phyloP scores from a whole-genome alignment of 92 coral and sea anemone species.

The Epizoanthus stellaris region DNA sequence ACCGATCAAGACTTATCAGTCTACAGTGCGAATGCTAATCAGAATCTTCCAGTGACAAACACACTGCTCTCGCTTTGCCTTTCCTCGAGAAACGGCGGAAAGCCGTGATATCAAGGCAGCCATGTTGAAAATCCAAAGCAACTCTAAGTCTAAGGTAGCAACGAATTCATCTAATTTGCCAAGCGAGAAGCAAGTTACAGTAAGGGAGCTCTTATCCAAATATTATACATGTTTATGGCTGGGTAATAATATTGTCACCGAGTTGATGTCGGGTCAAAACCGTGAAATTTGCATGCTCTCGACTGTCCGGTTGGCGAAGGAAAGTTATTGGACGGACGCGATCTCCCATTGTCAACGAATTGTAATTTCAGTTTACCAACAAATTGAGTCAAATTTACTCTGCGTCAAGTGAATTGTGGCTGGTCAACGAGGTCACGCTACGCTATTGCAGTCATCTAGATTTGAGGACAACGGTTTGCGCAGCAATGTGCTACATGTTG shows the following conservation, averaged over 20 bases:
- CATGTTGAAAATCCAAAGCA: not conserved
- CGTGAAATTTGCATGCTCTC: not conserved
- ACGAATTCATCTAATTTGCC: not conserved
- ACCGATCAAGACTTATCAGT: not conserved
- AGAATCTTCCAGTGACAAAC: too few species aligned
- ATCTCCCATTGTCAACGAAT: not conserved
- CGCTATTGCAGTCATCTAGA: constrained; percentile 4
- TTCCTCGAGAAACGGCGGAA: not conserved
- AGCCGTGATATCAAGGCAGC: constrained; percentile 5
- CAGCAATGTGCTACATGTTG: not conserved
- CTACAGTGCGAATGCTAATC: not conserved
- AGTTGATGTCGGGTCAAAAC: constrained; percentile 20
- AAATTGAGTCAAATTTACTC: not conserved
- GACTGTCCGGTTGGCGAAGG: not conserved
- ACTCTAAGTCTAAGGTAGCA: not conserved
- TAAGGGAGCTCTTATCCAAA: not conserved
- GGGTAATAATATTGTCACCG: not conserved
- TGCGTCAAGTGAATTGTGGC: not conserved
- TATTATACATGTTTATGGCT: constrained; percentile 12
- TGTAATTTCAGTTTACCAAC: constrained; percentile 20
- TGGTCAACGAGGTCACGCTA: constrained; percentile 5
- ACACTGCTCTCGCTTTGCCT: not conserved
- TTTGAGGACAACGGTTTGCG: not conserved
- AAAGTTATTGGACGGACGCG: not conserved
- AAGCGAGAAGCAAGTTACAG: not conserved